Evolutionary conservation across 2,888 invertebrate genomes (phyloP).

Genomic region (Melitaea athalia): DNA sequence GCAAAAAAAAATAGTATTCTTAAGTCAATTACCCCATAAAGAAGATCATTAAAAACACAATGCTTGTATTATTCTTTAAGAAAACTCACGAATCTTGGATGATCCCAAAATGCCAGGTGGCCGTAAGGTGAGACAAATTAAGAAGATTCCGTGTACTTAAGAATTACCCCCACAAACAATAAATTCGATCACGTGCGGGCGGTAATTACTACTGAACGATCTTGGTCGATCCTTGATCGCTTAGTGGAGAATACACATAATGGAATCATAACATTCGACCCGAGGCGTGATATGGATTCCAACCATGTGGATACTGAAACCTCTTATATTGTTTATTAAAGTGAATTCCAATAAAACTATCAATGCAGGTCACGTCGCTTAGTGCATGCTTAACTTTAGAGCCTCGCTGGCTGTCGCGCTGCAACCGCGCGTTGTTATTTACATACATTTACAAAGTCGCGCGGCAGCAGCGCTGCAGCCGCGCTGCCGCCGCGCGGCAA

Average conservation of each 20-base stretch:
- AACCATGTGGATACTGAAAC: constrained; percentile 41
- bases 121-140: background rate
- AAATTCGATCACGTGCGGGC: constrained; percentile 28
- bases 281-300: constrained; percentile 57
- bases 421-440: no score
- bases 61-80: background rate
- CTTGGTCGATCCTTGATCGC: constrained; percentile 21
- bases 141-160: background rate
- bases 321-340: constrained; percentile 19
- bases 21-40: no score
- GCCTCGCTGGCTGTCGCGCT: no score
- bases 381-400: background rate
- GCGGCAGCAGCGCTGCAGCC: no score
- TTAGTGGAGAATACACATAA: constrained; percentile 51
- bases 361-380: background rate
- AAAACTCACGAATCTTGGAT: background rate
- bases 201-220: constrained; percentile 57
- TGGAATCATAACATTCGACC: constrained; percentile 65
- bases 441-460: no score
- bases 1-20: no score
- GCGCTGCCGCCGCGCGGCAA: no score
- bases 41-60: no score
- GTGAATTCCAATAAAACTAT: constrained; percentile 9
- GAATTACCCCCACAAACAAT: constrained; percentile 13
- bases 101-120: background rate